These are phyloP conservation scores for Pseudorhiza aurosa DNA, from an alignment of 30 jellyfish, hydroid and myxozoan species.

Conservation along the genomic window DNA sequence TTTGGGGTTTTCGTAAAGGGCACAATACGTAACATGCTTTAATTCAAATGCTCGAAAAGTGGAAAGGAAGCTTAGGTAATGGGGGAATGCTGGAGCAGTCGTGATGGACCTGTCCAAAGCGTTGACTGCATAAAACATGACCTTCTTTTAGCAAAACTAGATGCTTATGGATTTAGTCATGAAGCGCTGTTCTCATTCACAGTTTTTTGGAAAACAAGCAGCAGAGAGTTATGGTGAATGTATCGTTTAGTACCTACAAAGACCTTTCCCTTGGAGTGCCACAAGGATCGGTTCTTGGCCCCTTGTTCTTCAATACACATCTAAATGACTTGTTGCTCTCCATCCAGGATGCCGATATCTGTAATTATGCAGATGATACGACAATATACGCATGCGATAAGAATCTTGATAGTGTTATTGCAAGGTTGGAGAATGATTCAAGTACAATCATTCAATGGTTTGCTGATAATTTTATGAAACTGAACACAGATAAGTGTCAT, in stretches of 20 bases:
- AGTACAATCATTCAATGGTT: slow-evolving; percentile 29
- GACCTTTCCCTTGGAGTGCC: slow-evolving; percentile 23
- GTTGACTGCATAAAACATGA: too few species aligned
- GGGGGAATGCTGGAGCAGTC: slow-evolving; percentile 39
- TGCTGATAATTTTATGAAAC: slow-evolving; percentile 33
- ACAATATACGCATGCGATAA: slow-evolving; percentile 25
- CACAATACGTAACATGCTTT: too few species aligned
- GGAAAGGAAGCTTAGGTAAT: too few species aligned
- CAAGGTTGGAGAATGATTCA: slow-evolving; percentile 32
- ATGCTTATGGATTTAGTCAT: slow-evolving; percentile 57
- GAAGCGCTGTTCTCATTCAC: slow-evolving; percentile 37
- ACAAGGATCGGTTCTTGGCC: slow-evolving; percentile 40
- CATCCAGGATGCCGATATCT: slow-evolving; percentile 25
- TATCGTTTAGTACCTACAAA: slow-evolving; percentile 39
- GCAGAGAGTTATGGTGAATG: slow-evolving; percentile 54
- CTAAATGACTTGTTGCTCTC: slow-evolving; percentile 34
- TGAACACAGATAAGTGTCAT: slow-evolving; percentile 32
- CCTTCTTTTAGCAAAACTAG: slow-evolving; percentile 46
- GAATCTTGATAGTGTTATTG: slow-evolving; percentile 20
- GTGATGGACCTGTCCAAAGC: slow-evolving; percentile 47
- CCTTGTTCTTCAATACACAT: slow-evolving; percentile 38
- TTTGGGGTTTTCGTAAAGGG: too few species aligned
- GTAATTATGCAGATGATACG: slow-evolving; percentile 65
- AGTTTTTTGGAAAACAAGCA: slow-evolving; percentile 50
- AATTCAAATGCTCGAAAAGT: too few species aligned